Percentiles rank a stretch among this genome's conserved stretches.
These are phyloP conservation scores for Pollimyrus isidori DNA, from an alignment of 2,113 vertebrate genomes.

Conservation along the genomic window DNA sequence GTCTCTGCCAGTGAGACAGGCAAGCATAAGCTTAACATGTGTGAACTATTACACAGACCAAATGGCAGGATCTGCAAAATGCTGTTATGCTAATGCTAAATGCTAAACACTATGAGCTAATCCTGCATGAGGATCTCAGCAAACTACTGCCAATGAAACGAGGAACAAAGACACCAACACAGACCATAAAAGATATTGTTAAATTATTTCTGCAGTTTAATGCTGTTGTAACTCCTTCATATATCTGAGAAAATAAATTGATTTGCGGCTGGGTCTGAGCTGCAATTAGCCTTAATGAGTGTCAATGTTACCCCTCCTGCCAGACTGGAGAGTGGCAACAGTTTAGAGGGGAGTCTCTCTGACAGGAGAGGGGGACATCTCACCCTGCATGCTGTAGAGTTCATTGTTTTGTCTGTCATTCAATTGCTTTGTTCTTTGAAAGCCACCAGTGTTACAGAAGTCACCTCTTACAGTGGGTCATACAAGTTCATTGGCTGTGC, in stretches of 20 bases:
- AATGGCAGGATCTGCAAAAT: not conserved
- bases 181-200: not conserved
- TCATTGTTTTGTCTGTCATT: slow-evolving; percentile 20
- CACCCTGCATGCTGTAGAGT: not conserved
- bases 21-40: not conserved
- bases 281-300: not conserved
- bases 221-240: not conserved
- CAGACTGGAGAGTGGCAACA: not conserved
- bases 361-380: not conserved
- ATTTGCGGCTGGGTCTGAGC: not conserved
- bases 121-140: not conserved
- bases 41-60: not conserved
- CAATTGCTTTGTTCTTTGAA: slow-evolving; percentile 24
- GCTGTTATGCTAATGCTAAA: not conserved
- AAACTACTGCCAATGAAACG: not conserved
- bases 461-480: slow-evolving; percentile 7
- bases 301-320: not conserved
- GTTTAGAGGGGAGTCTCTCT: not conserved
- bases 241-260: not conserved
- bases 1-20: not conserved
- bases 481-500: not conserved
- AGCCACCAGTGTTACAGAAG: not conserved
- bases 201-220: not conserved
- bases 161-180: not conserved
- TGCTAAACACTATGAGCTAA: not conserved